Base-by-base conservation (phyloP, 2,113 vertebrate species). In the Bambusicola thoracicus region DNA sequence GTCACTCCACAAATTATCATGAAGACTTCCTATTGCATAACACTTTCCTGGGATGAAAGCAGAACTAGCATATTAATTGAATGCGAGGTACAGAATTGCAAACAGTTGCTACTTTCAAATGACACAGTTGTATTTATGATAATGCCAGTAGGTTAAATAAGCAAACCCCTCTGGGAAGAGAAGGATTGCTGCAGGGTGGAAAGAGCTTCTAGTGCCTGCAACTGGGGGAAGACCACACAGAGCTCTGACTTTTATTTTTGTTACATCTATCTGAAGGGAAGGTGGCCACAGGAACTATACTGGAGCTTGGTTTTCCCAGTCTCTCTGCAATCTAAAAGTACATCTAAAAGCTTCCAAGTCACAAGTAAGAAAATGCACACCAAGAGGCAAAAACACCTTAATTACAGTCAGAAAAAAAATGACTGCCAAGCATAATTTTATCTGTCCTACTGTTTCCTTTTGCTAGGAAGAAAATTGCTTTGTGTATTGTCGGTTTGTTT, bases 381-480 rank as follows among this genome's bases (percentile, higher is more conserved):
- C 7, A 61, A 86, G 74, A 91, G 17, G 58, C 51, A 76, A 87
- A 95, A 95, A 3, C 15, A 85, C 36, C 40, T 80, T 82, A 65
- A 85, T 85, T 89, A 49, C 14, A 32, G 81, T 74, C 36, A 85
- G 40, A 94, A 89, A 51, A 73, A 92, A 81, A 95, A 89, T 43
- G 0, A 65, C 67, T 34, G 59, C 48, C 53, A 44, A 30, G 13
- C 5, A 12, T 22, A 3, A 27, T 21, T 89, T 79, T 85, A 63
- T 88, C 55, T 92, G n/a, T 61, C 77, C 20, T 18, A 16, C 2
- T 2, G 38, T 32, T 94, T 49, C 40, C 22, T 72, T n/a, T 72
- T 75, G 51, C 43, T 67, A 56, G 34, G 66, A 51, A 70, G 48
- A 81, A 72, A 8, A 15, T 3, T 49, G 49, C 14, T 51, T 27